A percentile compares a stretch with the other conserved stretches of the same genome.
Conservation (phyloP, 1,140 invertebrate genomes). For the Chionoecetes opilio region DNA sequence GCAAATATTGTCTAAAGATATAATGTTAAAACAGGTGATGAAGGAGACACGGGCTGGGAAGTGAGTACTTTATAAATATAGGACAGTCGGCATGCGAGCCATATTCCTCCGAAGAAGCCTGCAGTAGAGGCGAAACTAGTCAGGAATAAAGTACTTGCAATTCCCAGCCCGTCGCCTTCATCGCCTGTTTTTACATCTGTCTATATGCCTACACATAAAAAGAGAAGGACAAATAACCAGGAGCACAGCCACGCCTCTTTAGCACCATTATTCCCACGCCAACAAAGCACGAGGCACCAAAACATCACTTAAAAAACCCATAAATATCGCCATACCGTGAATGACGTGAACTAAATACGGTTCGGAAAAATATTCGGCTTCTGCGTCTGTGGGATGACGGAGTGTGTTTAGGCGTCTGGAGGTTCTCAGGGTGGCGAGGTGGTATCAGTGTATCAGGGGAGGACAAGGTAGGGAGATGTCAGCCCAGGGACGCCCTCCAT, state of each 20-base stretch:
- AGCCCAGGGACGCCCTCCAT: neutral
- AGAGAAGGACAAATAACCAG: too few relatives aligned
- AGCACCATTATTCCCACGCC: neutral
- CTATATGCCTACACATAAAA: too few relatives aligned
- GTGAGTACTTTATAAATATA: too few relatives aligned
- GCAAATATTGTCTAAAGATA: too few relatives aligned
- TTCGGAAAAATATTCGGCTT: neutral
- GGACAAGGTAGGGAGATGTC: slow-evolving; percentile 16
- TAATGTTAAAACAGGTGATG: too few relatives aligned
- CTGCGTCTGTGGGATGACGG: neutral
- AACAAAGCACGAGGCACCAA: neutral
- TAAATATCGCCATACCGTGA: neutral
- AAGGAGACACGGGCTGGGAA: too few relatives aligned
- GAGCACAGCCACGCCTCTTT: neutral
- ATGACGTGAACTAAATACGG: neutral
- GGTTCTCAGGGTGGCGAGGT: neutral
- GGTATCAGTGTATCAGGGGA: slow-evolving; percentile 18
- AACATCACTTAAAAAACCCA: neutral
- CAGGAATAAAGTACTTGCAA: too few relatives aligned
- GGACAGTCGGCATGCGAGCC: too few relatives aligned
- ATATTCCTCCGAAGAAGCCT: too few relatives aligned
- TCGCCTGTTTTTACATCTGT: too few relatives aligned
- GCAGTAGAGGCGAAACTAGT: too few relatives aligned
- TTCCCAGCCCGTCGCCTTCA: too few relatives aligned
- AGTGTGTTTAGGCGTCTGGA: neutral